phyloP scores from a whole-genome alignment of 64 coral and sea anemone genomes.

The Actinia equina region DNA sequence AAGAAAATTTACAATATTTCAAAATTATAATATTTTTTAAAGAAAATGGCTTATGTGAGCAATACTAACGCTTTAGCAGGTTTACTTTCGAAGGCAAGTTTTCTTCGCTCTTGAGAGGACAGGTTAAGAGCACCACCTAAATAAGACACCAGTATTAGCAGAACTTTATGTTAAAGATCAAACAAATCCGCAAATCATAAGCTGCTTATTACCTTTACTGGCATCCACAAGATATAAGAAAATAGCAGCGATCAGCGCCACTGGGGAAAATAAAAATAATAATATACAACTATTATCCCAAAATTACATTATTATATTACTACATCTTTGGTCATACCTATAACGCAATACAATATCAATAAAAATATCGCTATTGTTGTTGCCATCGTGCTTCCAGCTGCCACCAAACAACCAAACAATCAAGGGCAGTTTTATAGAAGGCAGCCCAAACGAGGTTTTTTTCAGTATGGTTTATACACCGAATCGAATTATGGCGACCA shows the following conservation, averaged over 20 bases:
- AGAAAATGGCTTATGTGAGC: neutral
- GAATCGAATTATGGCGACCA: no score
- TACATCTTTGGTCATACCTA: no score
- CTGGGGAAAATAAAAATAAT: constrained; percentile 14
- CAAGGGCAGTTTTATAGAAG: no score
- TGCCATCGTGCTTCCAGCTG: no score
- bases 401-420: no score
- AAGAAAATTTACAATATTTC: no score
- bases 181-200: neutral
- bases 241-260: constrained; percentile 42
- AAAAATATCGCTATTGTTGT: no score
- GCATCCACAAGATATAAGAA: constrained; percentile 60
- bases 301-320: neutral
- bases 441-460: no score
- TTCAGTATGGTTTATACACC: no score
- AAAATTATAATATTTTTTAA: no score
- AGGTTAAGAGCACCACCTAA: constrained; percentile 51
- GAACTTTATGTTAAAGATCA: neutral
- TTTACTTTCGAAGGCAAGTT: constrained; percentile 36
- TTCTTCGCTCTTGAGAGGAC: constrained; percentile 42
- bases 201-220: constrained; percentile 13
- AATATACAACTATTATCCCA: neutral
- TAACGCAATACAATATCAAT: no score
- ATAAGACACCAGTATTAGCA: neutral
- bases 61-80: neutral